Base-by-base conservation (phyloP, 2,797 vertebrate genomes). In the Gymnocypris eckloni region DNA sequence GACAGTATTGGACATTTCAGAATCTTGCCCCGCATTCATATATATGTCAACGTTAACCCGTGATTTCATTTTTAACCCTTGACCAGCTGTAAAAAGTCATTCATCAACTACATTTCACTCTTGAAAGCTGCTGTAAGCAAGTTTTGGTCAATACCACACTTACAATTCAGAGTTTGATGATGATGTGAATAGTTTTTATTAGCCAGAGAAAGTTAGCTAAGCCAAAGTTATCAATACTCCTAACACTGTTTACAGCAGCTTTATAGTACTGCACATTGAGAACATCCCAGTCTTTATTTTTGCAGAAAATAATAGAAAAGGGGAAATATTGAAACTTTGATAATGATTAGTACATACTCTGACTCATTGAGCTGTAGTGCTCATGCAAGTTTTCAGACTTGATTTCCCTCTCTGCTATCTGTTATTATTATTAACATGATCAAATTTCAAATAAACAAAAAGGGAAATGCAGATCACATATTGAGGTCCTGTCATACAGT, bases 21-120 rank as follows among this genome's bases (percentile, higher is more conserved):
- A 87, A 50, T 85, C 70, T 85, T 70, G 11, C 28, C 71, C 66
- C 80, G 79, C 70, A 77, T 85, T 75, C 79, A 87, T 81, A 33
- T 66, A 86, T 66, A 56, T 64, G 37, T 77, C 56, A 41, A 3
- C 1, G 28, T 89, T 79, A 71, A 71, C 59, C 15, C 61, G 7
- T 37, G 41, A 66, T 33, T 61, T 45, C 8, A 48, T 56, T 78
- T n/a, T 78, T 56, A 67, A 69, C 61, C 7, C 33, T 67, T 66
- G 18, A 12, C 8, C 18, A 69, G 33, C 33, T 1, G 7, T 70
- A 41, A 41, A 59, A 59, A 59, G 10, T 41, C 22, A 28, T 77
- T 67, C 13, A n/a, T 70, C 18, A 3, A 59, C 82, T 45, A 25
- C 4, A 41, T 77, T 87, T 84, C 9, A 13, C 37, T 52, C 13